Percentiles rank a stretch among this genome's conserved stretches.
These are phyloP conservation scores for Plebejus melissa DNA, from an alignment of 2,888 invertebrate species.

Conservation along the genomic window DNA sequence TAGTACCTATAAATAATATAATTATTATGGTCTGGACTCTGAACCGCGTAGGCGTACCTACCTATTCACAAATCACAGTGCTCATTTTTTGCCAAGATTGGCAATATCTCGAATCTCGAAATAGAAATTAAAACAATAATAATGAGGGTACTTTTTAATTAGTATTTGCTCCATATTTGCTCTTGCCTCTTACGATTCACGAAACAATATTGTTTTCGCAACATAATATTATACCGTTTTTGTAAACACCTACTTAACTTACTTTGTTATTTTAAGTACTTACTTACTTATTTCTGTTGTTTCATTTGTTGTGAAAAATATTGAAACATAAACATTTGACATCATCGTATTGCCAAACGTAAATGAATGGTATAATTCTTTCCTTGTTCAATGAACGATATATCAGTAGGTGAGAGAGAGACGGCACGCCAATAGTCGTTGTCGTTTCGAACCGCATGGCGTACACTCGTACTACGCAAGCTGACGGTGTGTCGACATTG, in stretches of 20 bases:
- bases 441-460: slow-evolving; percentile 57
- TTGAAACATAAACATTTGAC: slow-evolving; percentile 57
- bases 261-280: slow-evolving; percentile 34
- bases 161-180: too few species aligned
- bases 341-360: slow-evolving; percentile 68
- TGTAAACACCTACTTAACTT: slow-evolving; percentile 31
- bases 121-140: not conserved
- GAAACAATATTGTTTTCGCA: slow-evolving; percentile 37
- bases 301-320: slow-evolving; percentile 54
- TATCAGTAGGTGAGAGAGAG: slow-evolving; percentile 51
- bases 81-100: too few species aligned
- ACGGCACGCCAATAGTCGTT: slow-evolving; percentile 43
- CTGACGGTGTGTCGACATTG: slow-evolving; percentile 78
- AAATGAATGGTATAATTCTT: slow-evolving; percentile 69
- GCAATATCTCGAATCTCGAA: not conserved
- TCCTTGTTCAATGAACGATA: slow-evolving; percentile 46
- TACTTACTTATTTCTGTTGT: slow-evolving; percentile 38
- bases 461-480: slow-evolving; percentile 76
- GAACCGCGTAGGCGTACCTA: too few species aligned
- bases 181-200: not conserved
- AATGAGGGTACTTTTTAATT: too few species aligned
- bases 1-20: too few species aligned
- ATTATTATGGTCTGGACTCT: too few species aligned
- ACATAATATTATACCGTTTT: slow-evolving; percentile 33
- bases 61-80: too few species aligned